Percentiles rank a stretch among this genome's conserved stretches.
phyloP scores from a whole-genome alignment of 2,113 vertebrate species.

The Opisthocomus hoazin region DNA sequence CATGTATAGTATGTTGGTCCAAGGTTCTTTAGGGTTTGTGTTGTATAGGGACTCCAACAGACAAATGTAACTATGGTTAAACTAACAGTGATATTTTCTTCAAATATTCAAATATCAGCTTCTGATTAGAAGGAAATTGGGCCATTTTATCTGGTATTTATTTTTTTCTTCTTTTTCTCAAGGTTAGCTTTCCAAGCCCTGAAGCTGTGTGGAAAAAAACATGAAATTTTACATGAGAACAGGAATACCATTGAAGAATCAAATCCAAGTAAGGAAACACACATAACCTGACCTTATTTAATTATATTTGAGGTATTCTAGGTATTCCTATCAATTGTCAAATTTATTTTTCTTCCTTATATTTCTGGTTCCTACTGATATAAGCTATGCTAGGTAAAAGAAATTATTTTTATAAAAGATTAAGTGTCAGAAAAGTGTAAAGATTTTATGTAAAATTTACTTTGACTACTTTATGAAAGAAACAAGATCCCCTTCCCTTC shows the following conservation, averaged over 20 bases:
- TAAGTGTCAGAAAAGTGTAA: neutral
- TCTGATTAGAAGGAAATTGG: neutral
- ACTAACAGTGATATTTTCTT: neutral
- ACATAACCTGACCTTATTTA: neutral
- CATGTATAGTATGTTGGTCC: neutral
- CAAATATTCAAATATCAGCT: neutral
- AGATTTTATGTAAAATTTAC: neutral
- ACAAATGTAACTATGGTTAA: neutral
- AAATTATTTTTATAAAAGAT: neutral
- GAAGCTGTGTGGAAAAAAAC: neutral
- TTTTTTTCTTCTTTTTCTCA: neutral
- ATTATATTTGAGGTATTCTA: neutral
- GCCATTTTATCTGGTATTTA: neutral
- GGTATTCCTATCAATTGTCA: neutral
- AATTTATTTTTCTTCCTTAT: neutral
- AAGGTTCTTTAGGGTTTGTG: neutral
- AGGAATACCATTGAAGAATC: neutral
- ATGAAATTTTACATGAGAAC: neutral
- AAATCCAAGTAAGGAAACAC: neutral
- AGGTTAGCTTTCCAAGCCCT: rapidly evolving
- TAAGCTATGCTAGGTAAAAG: neutral
- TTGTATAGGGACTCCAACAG: neutral
- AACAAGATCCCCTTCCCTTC: neutral
- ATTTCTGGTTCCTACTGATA: neutral
- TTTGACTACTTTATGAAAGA: neutral